Conservation (phyloP, 2,888 invertebrate genomes). For the Phortica okadai region DNA sequence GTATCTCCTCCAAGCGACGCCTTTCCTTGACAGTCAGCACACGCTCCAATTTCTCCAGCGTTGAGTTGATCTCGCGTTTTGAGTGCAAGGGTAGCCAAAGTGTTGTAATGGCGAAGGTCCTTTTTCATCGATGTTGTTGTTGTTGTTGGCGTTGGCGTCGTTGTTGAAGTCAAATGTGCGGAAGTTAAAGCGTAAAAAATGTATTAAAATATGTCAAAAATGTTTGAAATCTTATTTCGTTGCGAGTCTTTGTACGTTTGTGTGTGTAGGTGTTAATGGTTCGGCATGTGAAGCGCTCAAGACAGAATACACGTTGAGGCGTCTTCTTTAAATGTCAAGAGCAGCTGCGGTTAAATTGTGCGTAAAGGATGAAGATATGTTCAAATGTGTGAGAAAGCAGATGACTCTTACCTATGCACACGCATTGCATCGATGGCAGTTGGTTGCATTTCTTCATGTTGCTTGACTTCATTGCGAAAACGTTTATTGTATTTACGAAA, state of each 20-base stretch:
- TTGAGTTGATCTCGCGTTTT: constrained; percentile 75
- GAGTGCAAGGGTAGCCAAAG: constrained; percentile 76
- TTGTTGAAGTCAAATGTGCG: background rate
- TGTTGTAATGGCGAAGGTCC: constrained; percentile 75
- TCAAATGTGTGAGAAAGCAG: background rate
- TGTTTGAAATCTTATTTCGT: constrained; percentile 24
- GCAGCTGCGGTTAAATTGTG: background rate
- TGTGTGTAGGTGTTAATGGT: constrained; percentile 35
- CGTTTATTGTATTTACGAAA: constrained; percentile 74
- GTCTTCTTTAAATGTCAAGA: background rate
- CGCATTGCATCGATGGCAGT: constrained; percentile 76
- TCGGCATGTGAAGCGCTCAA: background rate
- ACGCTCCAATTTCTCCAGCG: constrained; percentile 73
- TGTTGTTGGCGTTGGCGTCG: background rate
- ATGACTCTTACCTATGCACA: constrained; percentile 71
- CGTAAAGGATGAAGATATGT: background rate
- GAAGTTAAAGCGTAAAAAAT: constrained; percentile 16
- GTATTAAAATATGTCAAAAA: constrained; percentile 46
- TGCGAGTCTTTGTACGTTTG: constrained; percentile 10
- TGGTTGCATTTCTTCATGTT: constrained; percentile 75
- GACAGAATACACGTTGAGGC: background rate
- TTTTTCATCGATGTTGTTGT: constrained; percentile 40
- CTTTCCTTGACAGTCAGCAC: constrained; percentile 74
- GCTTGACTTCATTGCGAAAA: constrained; percentile 75
- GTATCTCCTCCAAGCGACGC: constrained; percentile 74